Percentiles rank a stretch among this genome's conserved stretches.
Conservation (phyloP, 2,888 invertebrate species). For the Drosophila macrospina region DNA sequence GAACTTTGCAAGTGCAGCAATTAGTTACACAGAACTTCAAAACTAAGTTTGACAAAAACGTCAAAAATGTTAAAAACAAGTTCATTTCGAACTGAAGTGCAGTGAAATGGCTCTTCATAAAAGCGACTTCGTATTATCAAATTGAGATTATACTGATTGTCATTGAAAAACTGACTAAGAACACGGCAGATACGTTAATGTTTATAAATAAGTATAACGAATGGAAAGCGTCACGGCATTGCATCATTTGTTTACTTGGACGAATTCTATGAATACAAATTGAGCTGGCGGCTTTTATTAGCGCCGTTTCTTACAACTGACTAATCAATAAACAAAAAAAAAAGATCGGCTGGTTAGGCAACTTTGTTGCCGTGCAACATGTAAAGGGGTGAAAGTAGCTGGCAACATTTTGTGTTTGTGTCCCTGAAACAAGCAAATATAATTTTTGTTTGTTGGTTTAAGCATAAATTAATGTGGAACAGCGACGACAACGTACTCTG, state of each 20-base stretch:
- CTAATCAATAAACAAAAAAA: constrained; percentile 36
- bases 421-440: constrained; percentile 18
- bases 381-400: constrained; percentile 35
- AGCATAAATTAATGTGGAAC: constrained; percentile 51
- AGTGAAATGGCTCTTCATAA: constrained; percentile 6
- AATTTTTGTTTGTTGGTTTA: constrained; percentile 42
- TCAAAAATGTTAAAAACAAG: constrained; percentile 6
- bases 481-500: constrained; percentile 29
- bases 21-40: constrained; percentile 11
- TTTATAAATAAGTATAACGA: constrained; percentile 56
- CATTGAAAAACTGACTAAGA: constrained; percentile 16
- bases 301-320: constrained; percentile 31
- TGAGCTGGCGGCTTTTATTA: constrained; percentile 27
- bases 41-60: constrained; percentile 13
- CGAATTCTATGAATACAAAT: constrained; percentile 39
- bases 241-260: constrained; percentile 51
- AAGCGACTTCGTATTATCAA: constrained; percentile 8
- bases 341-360: constrained; percentile 11
- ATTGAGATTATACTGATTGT: constrained; percentile 11
- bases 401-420: constrained; percentile 42
- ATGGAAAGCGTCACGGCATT: constrained; percentile 29
- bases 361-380: constrained; percentile 24
- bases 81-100: neutral
- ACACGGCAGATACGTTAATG: constrained; percentile 38
- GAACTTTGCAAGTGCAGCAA: constrained; percentile 18